phyloP scores from a whole-genome alignment of 2,888 invertebrate genomes.

The Drosophila stalkeri region DNA sequence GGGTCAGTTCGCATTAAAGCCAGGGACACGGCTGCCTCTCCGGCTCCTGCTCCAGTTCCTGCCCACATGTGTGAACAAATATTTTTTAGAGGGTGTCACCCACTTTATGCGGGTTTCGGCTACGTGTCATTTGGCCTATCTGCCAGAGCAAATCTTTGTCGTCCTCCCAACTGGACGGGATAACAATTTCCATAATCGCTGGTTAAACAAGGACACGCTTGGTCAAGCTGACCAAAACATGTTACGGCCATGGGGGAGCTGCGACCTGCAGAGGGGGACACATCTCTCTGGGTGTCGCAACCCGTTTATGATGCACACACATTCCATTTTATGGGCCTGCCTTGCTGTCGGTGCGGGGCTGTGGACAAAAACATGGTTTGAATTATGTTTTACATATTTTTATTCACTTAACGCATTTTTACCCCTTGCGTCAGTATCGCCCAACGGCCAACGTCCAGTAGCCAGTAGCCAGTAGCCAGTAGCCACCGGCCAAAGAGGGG shows the following conservation, averaged over 20 bases:
- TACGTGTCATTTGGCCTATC: constrained; percentile 79
- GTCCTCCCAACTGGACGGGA: constrained; percentile 28
- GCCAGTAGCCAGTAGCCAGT: neutral
- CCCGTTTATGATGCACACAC: constrained; percentile 60
- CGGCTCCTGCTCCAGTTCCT: constrained; percentile 15
- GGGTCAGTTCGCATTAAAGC: constrained; percentile 56
- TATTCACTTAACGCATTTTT: constrained; percentile 75
- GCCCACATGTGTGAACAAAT: constrained; percentile 76
- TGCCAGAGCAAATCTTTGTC: constrained; percentile 61
- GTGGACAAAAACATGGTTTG: constrained; percentile 54
- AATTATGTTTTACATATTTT: constrained; percentile 80
- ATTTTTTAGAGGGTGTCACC: constrained; percentile 76
- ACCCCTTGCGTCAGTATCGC: neutral
- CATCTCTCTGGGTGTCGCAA: constrained; percentile 23
- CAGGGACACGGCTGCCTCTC: constrained; percentile 23
- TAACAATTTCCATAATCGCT: constrained; percentile 79
- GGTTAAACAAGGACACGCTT: constrained; percentile 72
- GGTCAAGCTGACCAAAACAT: constrained; percentile 66
- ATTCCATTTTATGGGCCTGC: constrained; percentile 59
- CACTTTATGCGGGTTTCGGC: constrained; percentile 69
- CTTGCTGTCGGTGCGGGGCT: constrained; percentile 36
- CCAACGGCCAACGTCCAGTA: neutral
- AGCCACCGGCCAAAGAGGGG: constrained; percentile 1
- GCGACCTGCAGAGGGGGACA: neutral
- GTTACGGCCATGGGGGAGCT: neutral